phyloP scores from a whole-genome alignment of 2,113 vertebrate species.

The Platichthys stellatus region DNA sequence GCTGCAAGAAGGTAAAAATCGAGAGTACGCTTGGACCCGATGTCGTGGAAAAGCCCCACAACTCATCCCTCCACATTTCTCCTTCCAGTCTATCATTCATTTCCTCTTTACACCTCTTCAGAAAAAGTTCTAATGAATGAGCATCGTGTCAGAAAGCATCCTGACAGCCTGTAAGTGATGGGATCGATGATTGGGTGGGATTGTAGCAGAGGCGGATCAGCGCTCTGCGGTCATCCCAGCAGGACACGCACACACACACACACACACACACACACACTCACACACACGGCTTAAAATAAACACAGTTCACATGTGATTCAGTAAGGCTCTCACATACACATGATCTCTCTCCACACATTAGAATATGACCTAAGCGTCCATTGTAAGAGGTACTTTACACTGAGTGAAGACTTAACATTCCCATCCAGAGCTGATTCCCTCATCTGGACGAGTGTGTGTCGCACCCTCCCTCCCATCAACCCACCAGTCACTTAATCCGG shows the following conservation, averaged over 20 bases:
- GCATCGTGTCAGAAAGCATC: conserved; percentile 12
- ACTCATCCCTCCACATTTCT: background rate
- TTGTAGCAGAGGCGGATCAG: conserved; percentile 12
- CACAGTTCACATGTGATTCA: conserved; percentile 13
- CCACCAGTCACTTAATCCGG: conserved; percentile 50
- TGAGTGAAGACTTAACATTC: conserved; percentile 46
- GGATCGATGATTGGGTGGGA: conserved; percentile 42
- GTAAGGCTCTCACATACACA: background rate
- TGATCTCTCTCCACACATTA: background rate
- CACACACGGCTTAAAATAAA: background rate
- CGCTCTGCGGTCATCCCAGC: conserved; percentile 21
- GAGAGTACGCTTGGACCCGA: background rate
- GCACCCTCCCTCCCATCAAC: conserved; percentile 18
- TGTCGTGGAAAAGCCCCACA: background rate
- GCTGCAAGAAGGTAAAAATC: conserved; percentile 25
- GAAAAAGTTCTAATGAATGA: conserved; percentile 40
- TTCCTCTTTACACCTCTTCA: conserved; percentile 14
- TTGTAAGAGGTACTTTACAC: conserved; percentile 15
- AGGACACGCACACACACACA: conserved; percentile 6
- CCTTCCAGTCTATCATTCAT: background rate
- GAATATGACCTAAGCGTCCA: background rate
- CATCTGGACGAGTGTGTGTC: conserved; percentile 27
- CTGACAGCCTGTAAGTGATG: conserved; percentile 31
- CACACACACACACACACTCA: background rate
- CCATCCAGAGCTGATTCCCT: conserved; percentile 35